Evolutionary conservation across 2,113 vertebrate species (phyloP), one percentile per base, ranked within the genome.

Genomic region (Laterallus jamaicensis): DNA sequence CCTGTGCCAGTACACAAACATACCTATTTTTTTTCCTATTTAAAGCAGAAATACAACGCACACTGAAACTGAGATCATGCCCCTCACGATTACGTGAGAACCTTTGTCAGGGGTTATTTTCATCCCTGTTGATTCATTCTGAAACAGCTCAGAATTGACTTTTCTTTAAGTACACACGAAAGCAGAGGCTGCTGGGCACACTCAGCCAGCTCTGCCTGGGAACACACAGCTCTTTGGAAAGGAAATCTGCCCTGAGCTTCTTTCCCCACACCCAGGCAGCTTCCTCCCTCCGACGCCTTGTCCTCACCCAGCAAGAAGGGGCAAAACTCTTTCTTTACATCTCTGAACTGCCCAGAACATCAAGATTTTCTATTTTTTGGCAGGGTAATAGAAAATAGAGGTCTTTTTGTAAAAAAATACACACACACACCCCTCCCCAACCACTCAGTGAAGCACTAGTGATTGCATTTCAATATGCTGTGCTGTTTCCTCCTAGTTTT

Each of bases 51-150:
- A 94, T 42, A 21, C 42, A 55, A 68, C n/a, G 63, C 3, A 31
- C 66, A 94, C 91, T 90, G 95, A 78, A 96, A 96, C 94, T 0
- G 82, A 97, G 94, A 96, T 56, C 94, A 96, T 56, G 68, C 60
- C 66, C 44, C 83, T 68, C 58, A 19, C 76, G 88, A 49, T 71
- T 35, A 92, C 54, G 24, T 66, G 88, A 90, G 86, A 95, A 86
- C 90, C 73, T 75, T 63, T 21, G 86, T 80, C n/a, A 49, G 80
- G 35, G 69, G 66, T 85, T 96, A 95, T 96, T 96, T 96, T 93
- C 92, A 78, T 44, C 88, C 42, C 14, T 28, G 35, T 44, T 39
- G 90, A 96, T 86, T 97, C 95, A 96, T 95, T 88, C 73, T 86
- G 96, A 97, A 97, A 97, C 88, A 2, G 3, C 32, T 9, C 24